phyloP scores from a whole-genome alignment of 2,888 invertebrate genomes.

The Mamestra brassicae region DNA sequence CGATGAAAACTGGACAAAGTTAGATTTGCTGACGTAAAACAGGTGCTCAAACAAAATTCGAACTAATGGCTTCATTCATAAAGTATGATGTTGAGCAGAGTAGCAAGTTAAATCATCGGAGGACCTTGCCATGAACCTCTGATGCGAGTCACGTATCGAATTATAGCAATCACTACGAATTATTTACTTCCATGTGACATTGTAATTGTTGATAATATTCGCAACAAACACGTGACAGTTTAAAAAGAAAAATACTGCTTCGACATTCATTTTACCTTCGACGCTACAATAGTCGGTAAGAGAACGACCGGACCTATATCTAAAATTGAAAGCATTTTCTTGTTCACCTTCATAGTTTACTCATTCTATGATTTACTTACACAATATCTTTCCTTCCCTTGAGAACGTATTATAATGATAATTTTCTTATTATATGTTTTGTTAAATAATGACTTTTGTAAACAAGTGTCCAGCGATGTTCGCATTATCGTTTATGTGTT shows the following conservation, averaged over 20 bases:
- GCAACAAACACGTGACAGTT: conserved; percentile 32
- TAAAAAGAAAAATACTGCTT: conserved; percentile 21
- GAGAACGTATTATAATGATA: conserved; percentile 53
- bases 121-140: conserved; percentile 75
- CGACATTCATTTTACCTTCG: conserved; percentile 37
- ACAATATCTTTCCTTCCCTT: conserved; percentile 43
- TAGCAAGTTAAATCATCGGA: conserved; percentile 50
- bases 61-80: conserved; percentile 64
- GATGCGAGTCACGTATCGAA: conserved; percentile 83
- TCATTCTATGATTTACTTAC: conserved; percentile 26
- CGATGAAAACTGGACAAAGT: conserved; percentile 73
- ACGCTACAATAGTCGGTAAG: neutral
- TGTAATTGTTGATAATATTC: conserved; percentile 69
- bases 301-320: conserved; percentile 7
- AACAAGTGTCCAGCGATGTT: conserved; percentile 44
- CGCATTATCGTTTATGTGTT: conserved; percentile 40
- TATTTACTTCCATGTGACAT: conserved; percentile 75
- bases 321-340: conserved; percentile 47
- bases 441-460: conserved; percentile 42
- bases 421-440: conserved; percentile 42
- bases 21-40: conserved; percentile 51
- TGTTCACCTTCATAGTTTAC: conserved; percentile 22
- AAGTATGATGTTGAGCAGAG: conserved; percentile 52
- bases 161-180: conserved; percentile 81
- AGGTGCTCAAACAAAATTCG: conserved; percentile 61